Percentiles rank a stretch among this genome's conserved stretches.
phyloP scores from a whole-genome alignment of 2,888 invertebrate species.

The Melanotus villosus region DNA sequence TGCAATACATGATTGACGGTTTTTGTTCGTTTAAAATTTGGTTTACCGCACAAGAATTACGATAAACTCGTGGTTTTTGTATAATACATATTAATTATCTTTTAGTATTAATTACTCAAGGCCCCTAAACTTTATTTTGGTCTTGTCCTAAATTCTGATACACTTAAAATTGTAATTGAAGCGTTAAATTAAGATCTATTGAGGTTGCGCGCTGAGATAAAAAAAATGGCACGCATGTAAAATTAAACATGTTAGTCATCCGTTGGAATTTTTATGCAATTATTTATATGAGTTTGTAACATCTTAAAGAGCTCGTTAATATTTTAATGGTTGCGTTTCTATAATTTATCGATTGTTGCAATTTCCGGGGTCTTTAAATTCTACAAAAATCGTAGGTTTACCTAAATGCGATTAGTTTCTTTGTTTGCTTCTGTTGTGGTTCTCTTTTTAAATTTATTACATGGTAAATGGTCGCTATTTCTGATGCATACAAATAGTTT shows the following conservation, averaged over 20 bases:
- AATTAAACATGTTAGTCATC: neutral
- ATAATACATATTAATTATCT: too few species aligned
- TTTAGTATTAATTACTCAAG: neutral
- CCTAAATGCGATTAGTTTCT: neutral
- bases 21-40: too few species aligned
- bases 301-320: neutral
- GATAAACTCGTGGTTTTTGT: too few species aligned
- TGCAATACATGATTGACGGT: too few species aligned
- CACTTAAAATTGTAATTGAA: conserved; percentile 1
- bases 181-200: conserved; percentile 20
- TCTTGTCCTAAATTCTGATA: conserved; percentile 14
- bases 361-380: neutral
- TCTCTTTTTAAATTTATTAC: conserved; percentile 4
- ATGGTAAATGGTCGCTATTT: conserved; percentile 18
- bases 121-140: neutral
- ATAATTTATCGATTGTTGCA: neutral
- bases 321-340: neutral
- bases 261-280: neutral
- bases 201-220: neutral
- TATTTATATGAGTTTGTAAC: neutral
- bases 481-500: conserved; percentile 37
- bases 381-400: neutral
- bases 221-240: neutral
- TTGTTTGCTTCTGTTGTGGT: neutral
- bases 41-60: too few species aligned